These are phyloP conservation scores for Idaea aversata DNA, from an alignment of 2,888 invertebrate species.

Conservation along the genomic window DNA sequence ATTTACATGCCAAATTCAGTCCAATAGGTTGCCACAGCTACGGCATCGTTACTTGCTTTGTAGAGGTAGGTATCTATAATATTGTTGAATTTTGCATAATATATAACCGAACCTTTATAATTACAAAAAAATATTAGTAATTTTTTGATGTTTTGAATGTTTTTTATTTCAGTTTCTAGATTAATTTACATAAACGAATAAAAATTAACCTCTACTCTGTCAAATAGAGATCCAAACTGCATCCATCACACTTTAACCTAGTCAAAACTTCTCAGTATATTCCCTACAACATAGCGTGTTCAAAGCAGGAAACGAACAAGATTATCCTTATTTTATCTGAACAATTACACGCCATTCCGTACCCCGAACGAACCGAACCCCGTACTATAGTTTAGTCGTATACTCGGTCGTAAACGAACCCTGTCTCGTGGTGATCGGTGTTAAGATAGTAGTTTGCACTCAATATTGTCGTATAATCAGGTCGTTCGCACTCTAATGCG, in stretches of 20 bases:
- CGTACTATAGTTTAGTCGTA: neutral
- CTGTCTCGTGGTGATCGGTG: neutral
- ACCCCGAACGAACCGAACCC: conserved; percentile 1
- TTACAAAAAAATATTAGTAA: too few relatives aligned
- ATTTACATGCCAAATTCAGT: too few relatives aligned
- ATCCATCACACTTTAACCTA: neutral
- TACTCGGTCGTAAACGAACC: neutral
- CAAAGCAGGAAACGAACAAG: neutral
- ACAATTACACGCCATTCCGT: conserved; percentile 7
- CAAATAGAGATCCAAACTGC: too few relatives aligned
- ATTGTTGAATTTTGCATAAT: too few relatives aligned
- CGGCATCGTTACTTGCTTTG: too few relatives aligned
- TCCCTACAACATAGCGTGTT: neutral
- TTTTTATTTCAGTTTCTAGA: too few relatives aligned
- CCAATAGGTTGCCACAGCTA: too few relatives aligned
- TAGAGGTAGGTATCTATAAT: too few relatives aligned
- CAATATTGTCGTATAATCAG: neutral
- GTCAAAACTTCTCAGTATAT: neutral
- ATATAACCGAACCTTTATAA: too few relatives aligned
- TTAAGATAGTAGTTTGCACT: neutral
- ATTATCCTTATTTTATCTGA: neutral
- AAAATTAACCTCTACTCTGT: too few relatives aligned
- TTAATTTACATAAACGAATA: too few relatives aligned
- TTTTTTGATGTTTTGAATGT: too few relatives aligned
- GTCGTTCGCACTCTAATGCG: neutral